Conservation (phyloP, 1,140 invertebrate genomes). For the Pseudachorutes palmiensis region DNA sequence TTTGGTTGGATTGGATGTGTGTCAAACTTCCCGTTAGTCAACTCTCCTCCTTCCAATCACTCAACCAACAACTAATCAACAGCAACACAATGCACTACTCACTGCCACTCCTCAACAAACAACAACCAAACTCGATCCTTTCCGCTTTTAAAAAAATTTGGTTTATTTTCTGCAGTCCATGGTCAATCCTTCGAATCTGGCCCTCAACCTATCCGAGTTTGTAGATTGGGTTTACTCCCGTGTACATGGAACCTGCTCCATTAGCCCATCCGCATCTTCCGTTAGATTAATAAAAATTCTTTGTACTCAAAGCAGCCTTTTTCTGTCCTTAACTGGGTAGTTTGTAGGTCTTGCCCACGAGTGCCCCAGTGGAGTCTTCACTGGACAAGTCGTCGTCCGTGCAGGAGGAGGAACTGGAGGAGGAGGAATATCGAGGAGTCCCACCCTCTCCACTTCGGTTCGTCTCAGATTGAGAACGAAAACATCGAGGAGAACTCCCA, state of each 20-base stretch:
- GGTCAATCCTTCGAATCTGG: no score
- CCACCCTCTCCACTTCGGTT: neutral
- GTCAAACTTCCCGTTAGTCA: constrained; percentile 19
- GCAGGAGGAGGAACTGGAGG: neutral
- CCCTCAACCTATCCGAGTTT: no score
- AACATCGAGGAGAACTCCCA: constrained; percentile 7
- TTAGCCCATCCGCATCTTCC: neutral
- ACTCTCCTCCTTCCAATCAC: constrained; percentile 1
- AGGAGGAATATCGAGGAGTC: neutral
- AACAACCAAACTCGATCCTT: no score
- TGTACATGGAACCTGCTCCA: no score
- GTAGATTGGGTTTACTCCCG: no score
- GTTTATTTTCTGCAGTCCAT: no score
- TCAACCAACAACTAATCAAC: no score
- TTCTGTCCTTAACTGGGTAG: constrained; percentile 1
- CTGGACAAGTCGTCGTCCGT: constrained; percentile 15
- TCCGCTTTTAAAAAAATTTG: no score
- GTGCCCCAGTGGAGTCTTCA: constrained; percentile 13
- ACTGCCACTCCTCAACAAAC: no score
- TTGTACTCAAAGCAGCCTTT: constrained; percentile 22
- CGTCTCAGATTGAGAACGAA: constrained; percentile 10
- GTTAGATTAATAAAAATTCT: neutral
- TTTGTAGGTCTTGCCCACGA: neutral
- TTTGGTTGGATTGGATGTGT: neutral
- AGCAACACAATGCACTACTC: no score